Percentiles rank a stretch among this genome's conserved stretches.
Evolutionary conservation across 2,797 vertebrate species (phyloP).

Genomic region (Anguilla anguilla): DNA sequence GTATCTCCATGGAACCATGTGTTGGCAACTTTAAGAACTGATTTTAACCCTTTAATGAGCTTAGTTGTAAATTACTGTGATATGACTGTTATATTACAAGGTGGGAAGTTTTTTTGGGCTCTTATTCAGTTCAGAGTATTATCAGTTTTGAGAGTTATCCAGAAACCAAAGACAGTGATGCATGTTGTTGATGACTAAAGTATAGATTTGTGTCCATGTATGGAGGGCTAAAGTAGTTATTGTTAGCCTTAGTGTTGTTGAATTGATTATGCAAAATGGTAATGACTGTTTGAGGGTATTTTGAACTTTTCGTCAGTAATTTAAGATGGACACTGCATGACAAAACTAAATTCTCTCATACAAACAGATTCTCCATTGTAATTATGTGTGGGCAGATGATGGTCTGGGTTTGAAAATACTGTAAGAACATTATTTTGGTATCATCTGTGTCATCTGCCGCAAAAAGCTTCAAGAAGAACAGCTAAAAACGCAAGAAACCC

Average conservation of each 20-base stretch:
- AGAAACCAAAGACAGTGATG: slow-evolving; percentile 3
- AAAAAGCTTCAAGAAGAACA: too few species aligned
- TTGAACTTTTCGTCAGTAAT: neutral
- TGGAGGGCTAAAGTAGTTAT: neutral
- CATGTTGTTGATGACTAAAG: neutral
- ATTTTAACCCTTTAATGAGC: neutral
- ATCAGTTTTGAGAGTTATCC: neutral
- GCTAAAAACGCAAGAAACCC: too few species aligned
- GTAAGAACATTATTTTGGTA: too few species aligned
- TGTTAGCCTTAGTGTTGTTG: neutral
- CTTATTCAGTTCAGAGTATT: neutral
- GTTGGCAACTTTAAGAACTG: neutral
- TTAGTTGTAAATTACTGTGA: neutral
- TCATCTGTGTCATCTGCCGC: too few species aligned
- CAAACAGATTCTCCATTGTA: neutral
- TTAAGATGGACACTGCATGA: neutral
- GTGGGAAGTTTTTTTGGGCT: neutral
- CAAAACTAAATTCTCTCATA: neutral
- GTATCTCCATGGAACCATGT: neutral
- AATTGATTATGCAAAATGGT: neutral
- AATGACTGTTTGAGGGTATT: neutral
- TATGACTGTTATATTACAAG: neutral
- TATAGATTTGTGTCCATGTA: neutral
- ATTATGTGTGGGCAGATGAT: neutral
- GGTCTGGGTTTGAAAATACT: neutral